Evolutionary conservation across 2,888 invertebrate genomes (phyloP), one percentile per base, ranked within the genome.

Genomic region (Cotesia congregata): DNA sequence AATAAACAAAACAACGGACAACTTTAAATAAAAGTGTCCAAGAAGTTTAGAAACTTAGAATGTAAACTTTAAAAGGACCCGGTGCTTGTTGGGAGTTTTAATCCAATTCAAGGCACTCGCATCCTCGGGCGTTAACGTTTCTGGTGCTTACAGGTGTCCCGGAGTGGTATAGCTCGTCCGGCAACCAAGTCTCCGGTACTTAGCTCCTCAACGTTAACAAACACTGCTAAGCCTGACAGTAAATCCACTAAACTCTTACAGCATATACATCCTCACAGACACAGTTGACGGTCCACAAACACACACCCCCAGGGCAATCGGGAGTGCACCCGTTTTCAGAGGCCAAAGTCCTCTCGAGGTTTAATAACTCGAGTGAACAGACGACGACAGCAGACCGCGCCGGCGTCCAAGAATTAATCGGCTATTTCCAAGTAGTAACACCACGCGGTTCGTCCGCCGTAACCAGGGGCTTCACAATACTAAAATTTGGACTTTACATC

Each of bases 51-150:
- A 5, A 30, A 65, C 38, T 20, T 65, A 7, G 65, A 12, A 9
- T 12, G 12, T 12, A 7, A 12, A 50, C 50, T 39, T 17, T 9
- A n/a, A 39, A 15, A 15, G 40, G 20, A 7, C 67, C 73, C n/a
- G 59, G 50, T 59, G 72, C 72, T 76, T 76, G 68, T 30, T 9
- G 61, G 9, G 62, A 72, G 39, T 68, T 69, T 76, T 73, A 76
- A 76, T 76, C 69, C 67, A 76, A 73, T 76, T 15, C 74, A 77
- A 72, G 70, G 75, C 76, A 75, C 74, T 62, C 78, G 62, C 65
- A 60, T 73, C 59, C 70, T 75, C 72, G 74, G 76, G 75, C 30
- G 68, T 72, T 77, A 65, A 59, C 65, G 74, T 12, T 50, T 50
- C 67, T 38, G 61, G 4, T 40, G 62, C 39, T 71, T 62, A 71